Conservation (phyloP, 2,113 vertebrate species). For the Orcinus orca region DNA sequence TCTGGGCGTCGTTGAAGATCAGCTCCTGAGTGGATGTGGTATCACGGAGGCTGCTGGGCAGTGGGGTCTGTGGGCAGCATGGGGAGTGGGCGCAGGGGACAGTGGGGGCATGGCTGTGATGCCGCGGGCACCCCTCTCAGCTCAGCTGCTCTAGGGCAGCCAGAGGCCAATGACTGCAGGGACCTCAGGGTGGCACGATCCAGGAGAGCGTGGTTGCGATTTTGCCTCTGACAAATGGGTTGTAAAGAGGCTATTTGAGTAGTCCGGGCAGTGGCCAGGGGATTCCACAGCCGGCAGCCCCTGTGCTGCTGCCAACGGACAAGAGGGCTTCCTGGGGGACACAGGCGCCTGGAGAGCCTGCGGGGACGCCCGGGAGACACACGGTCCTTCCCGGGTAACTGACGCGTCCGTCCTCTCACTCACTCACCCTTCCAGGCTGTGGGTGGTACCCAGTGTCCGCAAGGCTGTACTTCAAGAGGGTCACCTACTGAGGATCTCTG, state of each 20-base stretch:
- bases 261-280: background rate
- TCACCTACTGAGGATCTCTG: background rate
- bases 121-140: rapidly evolving
- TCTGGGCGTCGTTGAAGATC: background rate
- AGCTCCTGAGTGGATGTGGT: background rate
- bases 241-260: background rate
- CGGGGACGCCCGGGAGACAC: background rate
- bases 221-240: background rate
- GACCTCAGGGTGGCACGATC: too few relatives aligned
- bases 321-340: background rate
- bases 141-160: background rate
- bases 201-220: background rate
- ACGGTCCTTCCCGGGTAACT: background rate
- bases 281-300: background rate
- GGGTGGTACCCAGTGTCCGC: background rate
- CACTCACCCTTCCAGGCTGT: background rate
- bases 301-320: background rate
- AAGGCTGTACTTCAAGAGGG: background rate
- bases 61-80: background rate
- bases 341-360: too few relatives aligned
- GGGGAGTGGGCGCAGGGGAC: too few relatives aligned
- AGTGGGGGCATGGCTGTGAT: background rate
- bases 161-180: background rate
- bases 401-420: background rate
- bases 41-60: background rate